A percentile compares a stretch with the other conserved stretches of the same genome.
Conservation (phyloP, 2,888 invertebrate genomes). For the Leptopilina myrica region DNA sequence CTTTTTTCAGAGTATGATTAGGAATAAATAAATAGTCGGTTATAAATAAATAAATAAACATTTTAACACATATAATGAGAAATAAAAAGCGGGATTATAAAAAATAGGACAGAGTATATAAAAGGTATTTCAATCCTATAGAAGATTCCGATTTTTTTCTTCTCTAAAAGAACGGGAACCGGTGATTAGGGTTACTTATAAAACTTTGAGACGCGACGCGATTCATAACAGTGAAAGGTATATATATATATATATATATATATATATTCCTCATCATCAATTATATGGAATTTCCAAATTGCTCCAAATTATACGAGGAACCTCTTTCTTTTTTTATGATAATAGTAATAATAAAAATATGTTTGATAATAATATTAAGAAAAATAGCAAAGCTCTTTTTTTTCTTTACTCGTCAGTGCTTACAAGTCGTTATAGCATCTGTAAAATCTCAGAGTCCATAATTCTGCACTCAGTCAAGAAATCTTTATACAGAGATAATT, state of each 20-base stretch:
- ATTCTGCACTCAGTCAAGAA: constrained; percentile 29
- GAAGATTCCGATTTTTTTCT: constrained; percentile 47
- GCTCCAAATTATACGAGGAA: constrained; percentile 71
- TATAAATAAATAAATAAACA: too few species aligned
- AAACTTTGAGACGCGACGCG: constrained; percentile 58
- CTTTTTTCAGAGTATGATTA: too few species aligned
- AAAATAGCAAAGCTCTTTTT: not conserved
- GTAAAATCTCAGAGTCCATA: constrained; percentile 39
- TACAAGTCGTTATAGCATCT: constrained; percentile 34
- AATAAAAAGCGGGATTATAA: not conserved
- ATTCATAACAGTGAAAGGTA: constrained; percentile 70
- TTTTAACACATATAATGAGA: not conserved
- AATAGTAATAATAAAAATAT: constrained; percentile 15
- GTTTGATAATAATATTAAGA: too few species aligned
- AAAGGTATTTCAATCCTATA: constrained; percentile 41
- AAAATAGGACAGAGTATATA: too few species aligned
- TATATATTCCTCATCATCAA: constrained; percentile 66
- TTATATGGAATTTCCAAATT: constrained; percentile 76
- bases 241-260: constrained; percentile 45
- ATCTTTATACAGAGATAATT: constrained; percentile 38
- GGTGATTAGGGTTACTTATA: constrained; percentile 73
- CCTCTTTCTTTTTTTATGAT: constrained; percentile 47
- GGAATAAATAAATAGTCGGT: too few species aligned
- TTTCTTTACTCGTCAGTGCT: constrained; percentile 17
- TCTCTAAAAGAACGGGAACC: constrained; percentile 58